These are phyloP conservation scores for Clitarchus hookeri DNA, from an alignment of 2,888 invertebrate genomes.

Conservation along the genomic window DNA sequence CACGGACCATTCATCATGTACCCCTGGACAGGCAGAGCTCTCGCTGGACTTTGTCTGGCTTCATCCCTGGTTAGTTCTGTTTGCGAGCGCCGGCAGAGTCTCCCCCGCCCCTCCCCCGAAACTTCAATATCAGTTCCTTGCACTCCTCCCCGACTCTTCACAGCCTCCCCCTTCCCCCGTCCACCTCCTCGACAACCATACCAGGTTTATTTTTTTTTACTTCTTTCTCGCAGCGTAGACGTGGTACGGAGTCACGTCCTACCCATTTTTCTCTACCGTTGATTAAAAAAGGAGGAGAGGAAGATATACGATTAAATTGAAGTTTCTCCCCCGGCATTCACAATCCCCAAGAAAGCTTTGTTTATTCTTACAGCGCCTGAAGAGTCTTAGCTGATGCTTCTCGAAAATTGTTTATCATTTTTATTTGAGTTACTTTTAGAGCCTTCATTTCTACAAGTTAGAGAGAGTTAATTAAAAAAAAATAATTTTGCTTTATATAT, in stretches of 20 bases:
- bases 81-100: background rate
- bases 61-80: background rate
- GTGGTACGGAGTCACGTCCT: background rate
- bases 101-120: background rate
- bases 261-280: conserved; percentile 10
- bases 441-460: no score
- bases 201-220: background rate
- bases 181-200: background rate
- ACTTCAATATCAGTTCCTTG: conserved; percentile 5
- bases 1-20: conserved; percentile 14
- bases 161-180: background rate
- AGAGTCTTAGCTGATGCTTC: background rate
- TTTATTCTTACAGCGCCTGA: background rate
- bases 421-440: no score
- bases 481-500: no score
- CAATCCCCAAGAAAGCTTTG: background rate
- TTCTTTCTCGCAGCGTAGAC: background rate
- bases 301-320: background rate
- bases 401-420: background rate
- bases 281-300: conserved; percentile 1
- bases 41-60: background rate
- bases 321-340: background rate
- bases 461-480: no score
- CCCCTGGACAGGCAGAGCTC: background rate
- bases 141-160: background rate